phyloP scores from a whole-genome alignment of 1,140 invertebrate species.

The Eumeta japonica region DNA sequence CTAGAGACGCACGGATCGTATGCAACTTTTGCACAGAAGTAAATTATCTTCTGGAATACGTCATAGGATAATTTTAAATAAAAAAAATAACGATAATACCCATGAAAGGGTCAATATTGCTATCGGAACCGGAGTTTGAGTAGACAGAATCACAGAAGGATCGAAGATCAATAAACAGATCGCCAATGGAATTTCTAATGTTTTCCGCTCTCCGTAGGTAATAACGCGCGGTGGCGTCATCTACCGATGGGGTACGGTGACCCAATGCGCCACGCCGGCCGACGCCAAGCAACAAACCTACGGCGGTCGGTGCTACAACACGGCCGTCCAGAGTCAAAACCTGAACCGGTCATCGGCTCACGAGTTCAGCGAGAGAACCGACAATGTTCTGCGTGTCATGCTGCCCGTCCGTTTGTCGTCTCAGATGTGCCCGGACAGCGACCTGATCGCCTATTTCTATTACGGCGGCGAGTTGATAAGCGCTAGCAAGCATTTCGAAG shows the following conservation, averaged over 20 bases:
- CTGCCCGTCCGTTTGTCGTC: slow-evolving; percentile 52
- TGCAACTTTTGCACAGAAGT: too few relatives aligned
- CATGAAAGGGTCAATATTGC: too few relatives aligned
- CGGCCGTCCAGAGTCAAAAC: background rate
- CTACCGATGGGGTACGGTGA: slow-evolving; percentile 44
- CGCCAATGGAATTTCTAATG: background rate
- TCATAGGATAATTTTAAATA: too few relatives aligned
- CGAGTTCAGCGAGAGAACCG: too few relatives aligned
- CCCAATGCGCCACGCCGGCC: slow-evolving; percentile 35
- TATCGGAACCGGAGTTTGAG: too few relatives aligned
- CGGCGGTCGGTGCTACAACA: too few relatives aligned
- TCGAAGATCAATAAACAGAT: background rate
- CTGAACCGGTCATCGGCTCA: background rate
- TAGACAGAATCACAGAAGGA: too few relatives aligned
- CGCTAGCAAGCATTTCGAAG: slow-evolving; percentile 43
- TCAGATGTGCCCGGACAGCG: slow-evolving; percentile 65
- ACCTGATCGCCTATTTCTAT: slow-evolving; percentile 69
- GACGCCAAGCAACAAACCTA: slow-evolving; percentile 19
- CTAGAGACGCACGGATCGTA: too few relatives aligned
- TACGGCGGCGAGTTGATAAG: slow-evolving; percentile 64
- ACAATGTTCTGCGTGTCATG: slow-evolving; percentile 28
- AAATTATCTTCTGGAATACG: too few relatives aligned
- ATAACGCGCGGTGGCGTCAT: slow-evolving; percentile 46
- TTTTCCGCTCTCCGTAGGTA: slow-evolving; percentile 30
- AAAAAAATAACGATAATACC: too few relatives aligned